These are phyloP conservation scores for Rhea pennata DNA, from an alignment of 2,113 vertebrate genomes.

Conservation along the genomic window DNA sequence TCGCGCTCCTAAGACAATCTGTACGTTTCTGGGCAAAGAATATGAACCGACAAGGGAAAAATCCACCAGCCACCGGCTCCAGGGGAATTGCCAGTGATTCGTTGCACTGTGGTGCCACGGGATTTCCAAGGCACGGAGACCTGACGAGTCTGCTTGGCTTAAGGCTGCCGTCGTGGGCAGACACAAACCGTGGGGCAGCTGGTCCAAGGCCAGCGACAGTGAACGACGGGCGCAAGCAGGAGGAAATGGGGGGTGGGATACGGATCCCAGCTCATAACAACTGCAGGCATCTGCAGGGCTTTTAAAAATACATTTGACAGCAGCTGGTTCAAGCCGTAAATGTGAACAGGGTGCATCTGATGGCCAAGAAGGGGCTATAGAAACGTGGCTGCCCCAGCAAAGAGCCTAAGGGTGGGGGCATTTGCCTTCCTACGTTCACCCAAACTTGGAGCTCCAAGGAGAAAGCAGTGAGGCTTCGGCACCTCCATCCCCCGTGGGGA, in stretches of 20 bases:
- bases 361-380: background rate
- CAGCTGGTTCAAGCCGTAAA: background rate
- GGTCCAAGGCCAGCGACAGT: background rate
- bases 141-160: background rate
- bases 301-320: too few species aligned
- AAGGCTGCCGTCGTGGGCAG: background rate
- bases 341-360: rapidly evolving
- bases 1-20: background rate
- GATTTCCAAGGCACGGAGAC: background rate
- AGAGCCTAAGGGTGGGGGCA: rapidly evolving
- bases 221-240: rapidly evolving
- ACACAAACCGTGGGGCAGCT: background rate
- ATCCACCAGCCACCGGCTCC: background rate
- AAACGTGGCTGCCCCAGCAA: rapidly evolving
- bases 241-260: too few species aligned
- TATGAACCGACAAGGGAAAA: background rate
- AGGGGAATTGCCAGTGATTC: background rate
- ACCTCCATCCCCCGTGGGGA: background rate
- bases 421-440: background rate
- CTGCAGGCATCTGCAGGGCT: background rate
- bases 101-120: rapidly evolving
- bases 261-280: background rate
- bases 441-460: background rate
- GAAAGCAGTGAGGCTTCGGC: too few species aligned
- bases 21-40: background rate